Percentiles rank a stretch among this genome's conserved stretches.
Evolutionary conservation across 2,797 vertebrate species (phyloP).

Genomic region (Catamblyrhynchus diadema): DNA sequence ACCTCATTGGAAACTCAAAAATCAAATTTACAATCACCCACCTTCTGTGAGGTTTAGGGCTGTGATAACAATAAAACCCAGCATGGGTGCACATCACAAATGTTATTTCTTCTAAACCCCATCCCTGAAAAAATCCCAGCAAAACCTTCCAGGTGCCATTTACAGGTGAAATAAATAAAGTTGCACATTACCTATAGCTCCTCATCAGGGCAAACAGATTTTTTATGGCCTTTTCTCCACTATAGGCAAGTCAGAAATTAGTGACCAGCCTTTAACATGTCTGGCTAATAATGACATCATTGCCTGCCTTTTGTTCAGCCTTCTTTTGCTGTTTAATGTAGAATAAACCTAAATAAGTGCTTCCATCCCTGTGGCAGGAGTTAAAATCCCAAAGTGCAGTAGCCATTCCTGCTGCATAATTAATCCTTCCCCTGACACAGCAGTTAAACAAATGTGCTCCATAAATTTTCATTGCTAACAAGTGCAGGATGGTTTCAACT

Average conservation of each 20-base stretch:
- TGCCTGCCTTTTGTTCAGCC: neutral
- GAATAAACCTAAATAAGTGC: neutral
- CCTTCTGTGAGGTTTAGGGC: accelerated
- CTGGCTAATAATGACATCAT: neutral
- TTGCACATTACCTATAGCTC: accelerated
- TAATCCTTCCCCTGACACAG: neutral
- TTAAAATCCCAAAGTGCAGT: neutral
- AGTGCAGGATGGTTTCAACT: neutral
- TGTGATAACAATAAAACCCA: accelerated
- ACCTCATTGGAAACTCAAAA: neutral
- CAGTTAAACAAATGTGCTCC: neutral
- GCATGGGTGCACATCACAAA: neutral
- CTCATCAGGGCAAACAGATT: neutral
- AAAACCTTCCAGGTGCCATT: neutral
- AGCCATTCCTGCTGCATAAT: neutral
- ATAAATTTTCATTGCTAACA: neutral
- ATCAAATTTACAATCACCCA: neutral
- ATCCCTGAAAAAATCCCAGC: neutral
- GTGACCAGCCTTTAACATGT: neutral
- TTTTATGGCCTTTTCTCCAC: neutral
- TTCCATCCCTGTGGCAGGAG: neutral
- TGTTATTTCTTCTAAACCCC: neutral
- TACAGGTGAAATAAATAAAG: neutral
- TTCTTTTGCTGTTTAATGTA: neutral
- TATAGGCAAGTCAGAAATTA: neutral